phyloP scores from a whole-genome alignment of 2,888 invertebrate species.

The Callyntrura guangdongensis region DNA sequence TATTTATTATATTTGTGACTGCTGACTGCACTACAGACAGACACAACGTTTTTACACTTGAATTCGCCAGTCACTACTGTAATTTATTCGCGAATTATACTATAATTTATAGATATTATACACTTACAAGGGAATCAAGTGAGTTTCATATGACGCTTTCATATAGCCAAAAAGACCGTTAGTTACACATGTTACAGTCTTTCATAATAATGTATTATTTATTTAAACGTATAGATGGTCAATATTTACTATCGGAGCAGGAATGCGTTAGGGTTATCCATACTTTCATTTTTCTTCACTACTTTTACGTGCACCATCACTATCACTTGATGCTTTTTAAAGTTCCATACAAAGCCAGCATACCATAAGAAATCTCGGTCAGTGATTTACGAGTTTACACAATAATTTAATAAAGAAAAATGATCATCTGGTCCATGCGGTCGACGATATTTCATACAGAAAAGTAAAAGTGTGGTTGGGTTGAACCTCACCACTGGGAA shows the following conservation, averaged over 20 bases:
- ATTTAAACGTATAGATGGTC: background rate
- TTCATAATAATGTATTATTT: background rate
- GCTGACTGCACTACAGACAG: background rate
- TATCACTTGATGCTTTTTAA: too few relatives aligned
- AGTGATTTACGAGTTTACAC: constrained; percentile 13
- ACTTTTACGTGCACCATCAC: background rate
- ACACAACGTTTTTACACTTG: background rate
- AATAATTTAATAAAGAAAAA: constrained; percentile 38
- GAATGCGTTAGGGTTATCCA: too few relatives aligned
- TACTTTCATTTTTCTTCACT: background rate
- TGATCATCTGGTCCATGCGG: background rate
- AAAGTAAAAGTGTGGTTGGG: background rate
- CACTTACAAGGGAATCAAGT: too few relatives aligned
- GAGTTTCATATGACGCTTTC: too few relatives aligned
- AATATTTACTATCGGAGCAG: background rate
- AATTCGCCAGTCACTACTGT: background rate
- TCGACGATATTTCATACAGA: background rate
- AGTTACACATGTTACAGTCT: background rate
- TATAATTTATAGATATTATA: too few relatives aligned
- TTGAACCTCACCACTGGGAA: too few relatives aligned
- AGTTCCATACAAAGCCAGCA: background rate
- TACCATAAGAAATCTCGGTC: background rate
- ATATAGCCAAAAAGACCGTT: too few relatives aligned
- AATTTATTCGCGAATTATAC: background rate
- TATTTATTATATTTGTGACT: too few relatives aligned